phyloP scores from a whole-genome alignment of 2,888 invertebrate genomes.

The Eupsilia transversa region DNA sequence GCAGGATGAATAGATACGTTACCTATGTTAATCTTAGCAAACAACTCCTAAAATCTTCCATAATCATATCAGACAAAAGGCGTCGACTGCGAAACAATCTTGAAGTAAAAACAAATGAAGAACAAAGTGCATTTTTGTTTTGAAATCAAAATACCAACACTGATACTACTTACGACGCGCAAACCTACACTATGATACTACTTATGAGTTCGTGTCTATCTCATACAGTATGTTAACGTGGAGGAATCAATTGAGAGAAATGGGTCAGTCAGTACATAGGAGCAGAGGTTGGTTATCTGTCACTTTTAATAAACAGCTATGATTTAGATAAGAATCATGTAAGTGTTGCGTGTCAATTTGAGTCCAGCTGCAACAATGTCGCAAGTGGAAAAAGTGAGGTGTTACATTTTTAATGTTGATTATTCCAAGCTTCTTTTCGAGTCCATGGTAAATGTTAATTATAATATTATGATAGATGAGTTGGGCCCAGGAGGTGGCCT shows the following conservation, averaged over 20 bases:
- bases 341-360: constrained; percentile 7
- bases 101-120: background rate
- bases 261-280: constrained; percentile 31
- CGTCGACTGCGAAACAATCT: too few relatives aligned
- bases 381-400: background rate
- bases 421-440: too few relatives aligned
- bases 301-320: constrained; percentile 38
- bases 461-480: too few relatives aligned
- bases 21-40: too few relatives aligned
- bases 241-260: constrained; percentile 49
- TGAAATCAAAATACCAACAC: constrained; percentile 26
- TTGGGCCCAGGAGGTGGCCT: too few relatives aligned
- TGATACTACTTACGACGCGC: background rate
- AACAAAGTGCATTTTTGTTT: background rate
- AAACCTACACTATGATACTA: background rate
- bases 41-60: too few relatives aligned
- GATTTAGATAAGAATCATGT: constrained; percentile 4
- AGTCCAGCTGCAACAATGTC: background rate
- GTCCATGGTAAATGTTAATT: too few relatives aligned
- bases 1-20: too few relatives aligned
- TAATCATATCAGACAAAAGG: too few relatives aligned
- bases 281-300: constrained; percentile 27
- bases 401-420: too few relatives aligned
- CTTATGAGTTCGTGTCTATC: background rate
- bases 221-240: constrained; percentile 4